Base-by-base conservation (phyloP, 2,797 vertebrate genomes). In the Parauchenoglanis punctatus region DNA sequence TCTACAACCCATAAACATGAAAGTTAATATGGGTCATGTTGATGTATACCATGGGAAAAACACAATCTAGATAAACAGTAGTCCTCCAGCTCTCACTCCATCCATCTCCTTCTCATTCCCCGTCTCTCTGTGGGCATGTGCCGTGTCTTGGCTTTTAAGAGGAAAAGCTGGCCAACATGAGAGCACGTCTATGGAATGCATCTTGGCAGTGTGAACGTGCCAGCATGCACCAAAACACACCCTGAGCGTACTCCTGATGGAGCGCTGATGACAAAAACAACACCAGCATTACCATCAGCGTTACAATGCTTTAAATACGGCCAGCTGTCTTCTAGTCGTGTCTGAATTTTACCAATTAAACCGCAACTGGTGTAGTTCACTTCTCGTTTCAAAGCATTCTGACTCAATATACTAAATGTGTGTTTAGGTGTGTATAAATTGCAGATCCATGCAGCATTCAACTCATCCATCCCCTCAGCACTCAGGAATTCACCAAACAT, bases 401-500 rank as follows among this genome's bases (percentile, higher is more conserved):
- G 31, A 11, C 40, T 65, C 63, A 81, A 81, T 46, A 12, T 61
- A 49, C 25, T 10, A 81, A 81, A 65, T 18, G 44, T 67, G 61
- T 85, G 28, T 59, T 76, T 85, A 20, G 40, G 20, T 85, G 83
- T 56, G 58, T 67, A 35, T 93, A 92, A 93, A 94, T 94, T 91
- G 88, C 40, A 56, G 72, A 25, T 83, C 77, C 59, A 90, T 89
- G 70, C 87, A 82, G 72, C 85, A 72, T 80, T 68, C 83, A 86
- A 81, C 28, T 54, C 89, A 65, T 86, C 67, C 75, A 44, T 81
- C 58, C 67, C 12, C 85, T 89, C 83, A 85, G 76, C 83, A n/a
- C 23, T 31, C 54, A 91, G 90, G 92, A 95, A 94, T 95, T 95
- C 87, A 87, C 94, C 95, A 95, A 96, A 96, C 92, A 95, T 92